Conservation (phyloP, 2,888 invertebrate species). For the Tachina lurida region DNA sequence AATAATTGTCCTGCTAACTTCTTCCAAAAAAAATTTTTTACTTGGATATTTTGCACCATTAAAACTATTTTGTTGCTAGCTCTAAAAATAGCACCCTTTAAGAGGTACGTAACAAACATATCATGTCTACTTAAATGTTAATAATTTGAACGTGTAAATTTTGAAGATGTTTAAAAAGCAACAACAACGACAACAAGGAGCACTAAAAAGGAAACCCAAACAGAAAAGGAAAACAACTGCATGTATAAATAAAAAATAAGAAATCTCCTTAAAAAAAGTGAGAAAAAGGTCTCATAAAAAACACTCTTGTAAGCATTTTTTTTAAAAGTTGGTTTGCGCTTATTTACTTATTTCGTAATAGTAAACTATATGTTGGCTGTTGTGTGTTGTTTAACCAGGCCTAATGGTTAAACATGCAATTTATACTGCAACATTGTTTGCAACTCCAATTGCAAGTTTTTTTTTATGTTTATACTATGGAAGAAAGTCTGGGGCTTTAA, state of each 20-base stretch:
- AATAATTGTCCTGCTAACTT: too few relatives aligned
- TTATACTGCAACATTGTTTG: constrained; percentile 67
- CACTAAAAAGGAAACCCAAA: constrained; percentile 25
- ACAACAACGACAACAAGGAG: not conserved
- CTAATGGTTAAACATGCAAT: constrained; percentile 62
- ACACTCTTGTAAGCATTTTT: constrained; percentile 41
- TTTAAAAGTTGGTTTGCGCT: not conserved
- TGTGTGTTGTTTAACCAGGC: constrained; percentile 16
- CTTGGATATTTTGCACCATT: too few relatives aligned
- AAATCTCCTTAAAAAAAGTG: constrained; percentile 21
- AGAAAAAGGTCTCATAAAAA: constrained; percentile 64
- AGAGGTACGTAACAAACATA: constrained; percentile 33
- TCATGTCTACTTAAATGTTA: constrained; percentile 53
- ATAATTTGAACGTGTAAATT: constrained; percentile 66
- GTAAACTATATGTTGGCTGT: not conserved
- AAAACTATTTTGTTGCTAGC: too few relatives aligned
- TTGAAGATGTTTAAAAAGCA: constrained; percentile 54
- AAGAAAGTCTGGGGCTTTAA: constrained; percentile 6
- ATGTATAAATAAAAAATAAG: not conserved
- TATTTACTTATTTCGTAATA: not conserved
- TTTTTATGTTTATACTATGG: not conserved
- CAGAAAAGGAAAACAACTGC: constrained; percentile 1
- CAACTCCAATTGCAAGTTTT: constrained; percentile 47
- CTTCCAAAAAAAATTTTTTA: too few relatives aligned
- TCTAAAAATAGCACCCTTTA: constrained; percentile 3